Evolutionary conservation across 1,140 invertebrate genomes (phyloP), one percentile per base, ranked within the genome.

Genomic region (Philopotamus ludificatus): DNA sequence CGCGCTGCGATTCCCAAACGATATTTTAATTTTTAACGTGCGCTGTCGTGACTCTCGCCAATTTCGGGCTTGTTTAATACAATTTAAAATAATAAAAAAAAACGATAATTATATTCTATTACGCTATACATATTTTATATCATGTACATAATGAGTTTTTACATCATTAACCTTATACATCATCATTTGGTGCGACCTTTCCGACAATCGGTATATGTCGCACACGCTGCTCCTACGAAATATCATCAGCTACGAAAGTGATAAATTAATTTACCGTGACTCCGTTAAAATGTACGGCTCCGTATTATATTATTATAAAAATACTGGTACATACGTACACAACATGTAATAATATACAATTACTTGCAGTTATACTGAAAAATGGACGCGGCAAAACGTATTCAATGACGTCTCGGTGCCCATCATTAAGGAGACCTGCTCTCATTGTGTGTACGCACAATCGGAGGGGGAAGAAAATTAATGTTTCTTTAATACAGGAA

Each of bases 361-460:
- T 66, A 69, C 63, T 69, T 66, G 63, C 67, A 69, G 44, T 69
- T 55, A 53, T 55, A 54, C 49, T 65, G 67, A 65, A 68, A 65
- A 65, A 22, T 28, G 26, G 59, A 51, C 44, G 15, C 26, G 9
- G 16, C n/a, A n/a, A n/a, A n/a, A n/a, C 4, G 28, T 34, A 34
- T 34, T 34, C 4, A 34, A n/a, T n/a, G n/a, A 34, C 28, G 28
- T 34, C 28, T 34, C 12, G 12, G 28, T 34, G 28, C 28, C 44
- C 41, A 47, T 51, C 45, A 62, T 62, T 62, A 50, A 60, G 28
- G 28, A 34, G 28, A 34, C 28, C 4, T 34, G 12, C 12, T 60
- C 34, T 45, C 8, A n/a, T n/a, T n/a, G n/a, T n/a, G n/a, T n/a
- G n/a, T n/a, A n/a, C 28, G 28, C 4, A 34, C 12, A 34, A 34